Conservation (phyloP, 1,140 invertebrate genomes). For the Bradysia coprophila region DNA sequence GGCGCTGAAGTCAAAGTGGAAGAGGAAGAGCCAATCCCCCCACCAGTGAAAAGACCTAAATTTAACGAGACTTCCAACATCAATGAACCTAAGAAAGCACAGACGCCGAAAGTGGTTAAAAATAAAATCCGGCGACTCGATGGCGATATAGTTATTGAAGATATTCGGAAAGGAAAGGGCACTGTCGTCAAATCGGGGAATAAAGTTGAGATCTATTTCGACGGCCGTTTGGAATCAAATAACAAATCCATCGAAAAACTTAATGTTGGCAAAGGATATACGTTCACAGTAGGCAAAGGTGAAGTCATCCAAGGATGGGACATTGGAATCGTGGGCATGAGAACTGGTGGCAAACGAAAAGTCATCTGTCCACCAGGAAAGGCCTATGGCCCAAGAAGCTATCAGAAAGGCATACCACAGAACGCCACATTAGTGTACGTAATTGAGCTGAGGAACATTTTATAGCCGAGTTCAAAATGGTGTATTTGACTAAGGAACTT, state of each 20-base stretch:
- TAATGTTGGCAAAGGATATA: conserved; percentile 59
- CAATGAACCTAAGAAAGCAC: no score
- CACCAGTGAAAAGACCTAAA: conserved; percentile 10
- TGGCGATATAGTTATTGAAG: conserved; percentile 46
- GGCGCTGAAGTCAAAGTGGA: no score
- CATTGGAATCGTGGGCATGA: conserved; percentile 71
- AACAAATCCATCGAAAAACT: conserved; percentile 61
- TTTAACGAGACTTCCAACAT: no score
- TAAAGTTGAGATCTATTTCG: conserved; percentile 33
- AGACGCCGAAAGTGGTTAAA: background rate
- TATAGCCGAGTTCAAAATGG: no score
- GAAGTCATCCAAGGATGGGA: conserved; percentile 92
- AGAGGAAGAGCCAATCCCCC: no score
- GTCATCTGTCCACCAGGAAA: conserved; percentile 66
- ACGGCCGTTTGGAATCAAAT: conserved; percentile 54
- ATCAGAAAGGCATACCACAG: conserved; percentile 63
- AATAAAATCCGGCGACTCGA: no score
- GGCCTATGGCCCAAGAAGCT: conserved; percentile 68
- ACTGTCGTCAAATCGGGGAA: conserved; percentile 56
- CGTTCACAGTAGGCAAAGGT: conserved; percentile 62
- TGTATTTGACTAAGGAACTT: no score
- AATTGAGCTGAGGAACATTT: no score
- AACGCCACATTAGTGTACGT: conserved; percentile 73
- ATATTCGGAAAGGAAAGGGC: conserved; percentile 57
- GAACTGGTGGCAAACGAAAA: conserved; percentile 76